Base-by-base conservation (phyloP, 2,888 invertebrate species). In the Tillus elongatus region DNA sequence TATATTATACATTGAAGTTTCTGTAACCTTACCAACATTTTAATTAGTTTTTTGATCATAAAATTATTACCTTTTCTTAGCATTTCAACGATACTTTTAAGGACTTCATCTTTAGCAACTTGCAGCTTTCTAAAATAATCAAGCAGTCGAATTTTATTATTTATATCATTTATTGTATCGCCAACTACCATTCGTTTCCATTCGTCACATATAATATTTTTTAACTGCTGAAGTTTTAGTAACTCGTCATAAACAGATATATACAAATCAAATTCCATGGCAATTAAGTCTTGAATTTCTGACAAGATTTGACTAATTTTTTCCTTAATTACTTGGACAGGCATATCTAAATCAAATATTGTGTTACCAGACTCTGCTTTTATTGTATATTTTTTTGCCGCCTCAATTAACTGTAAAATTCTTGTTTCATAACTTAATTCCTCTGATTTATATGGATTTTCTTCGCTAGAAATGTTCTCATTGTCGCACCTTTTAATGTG, bases 1-100 rank as follows among this genome's bases (percentile, higher is more conserved):
- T 51, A 46, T 8, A 62, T 53, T 3, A 61, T 40, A 28, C 57
- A 56, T 36, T 62, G 61, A 1, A 63, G 39, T 43, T 62, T 61
- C 36, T 61, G 59, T 3, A 65, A 42, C n/a, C 52, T 41, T 1
- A 61, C 51, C 32, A 65, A 42, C 14, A 52, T 48, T 41, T 57
- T 56, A 2, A 61, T 52, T 13, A 61, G 42, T 31, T 54, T 55
- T 9, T 49, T 54, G 9, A 51, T 43, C 6, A 58, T 54, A 37
- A 60, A 61, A 13, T 38, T 48, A 16, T 52, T 52, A 3, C 52
- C 49, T 10, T 45, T 45, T 26, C 49, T 48, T 6, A 63, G 35
- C 1, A 42, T 33, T 14, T 45, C 41, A 3, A 50, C 47, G 2
- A 60, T 54, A 3, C 41, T 45, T 33, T 47, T 43, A 3, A 52